phyloP scores from a whole-genome alignment of 2,113 vertebrate genomes.

The Dipodomys ordii region DNA sequence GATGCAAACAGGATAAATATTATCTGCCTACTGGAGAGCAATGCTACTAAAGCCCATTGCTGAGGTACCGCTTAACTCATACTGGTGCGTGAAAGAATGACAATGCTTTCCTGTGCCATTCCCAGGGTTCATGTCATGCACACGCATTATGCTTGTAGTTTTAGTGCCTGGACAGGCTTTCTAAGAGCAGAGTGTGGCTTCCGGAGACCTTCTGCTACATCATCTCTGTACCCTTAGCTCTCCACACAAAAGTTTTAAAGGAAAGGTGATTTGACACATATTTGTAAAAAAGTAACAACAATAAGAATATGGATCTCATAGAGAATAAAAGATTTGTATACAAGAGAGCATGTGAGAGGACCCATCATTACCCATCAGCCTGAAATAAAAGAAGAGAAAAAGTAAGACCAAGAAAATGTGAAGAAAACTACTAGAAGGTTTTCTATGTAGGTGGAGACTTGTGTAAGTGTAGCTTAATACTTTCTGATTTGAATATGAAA shows the following conservation, averaged over 20 bases:
- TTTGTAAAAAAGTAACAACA: not conserved
- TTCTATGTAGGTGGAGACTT: not conserved
- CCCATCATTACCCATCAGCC: not conserved
- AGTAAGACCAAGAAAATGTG: not conserved
- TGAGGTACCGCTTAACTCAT: fast-evolving
- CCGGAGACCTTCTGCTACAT: not conserved
- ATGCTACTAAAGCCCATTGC: not conserved
- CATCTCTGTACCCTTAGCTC: not conserved
- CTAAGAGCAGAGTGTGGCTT: not conserved
- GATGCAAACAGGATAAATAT: not conserved
- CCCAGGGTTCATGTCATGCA: not conserved
- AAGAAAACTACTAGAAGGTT: not conserved
- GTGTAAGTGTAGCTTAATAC: not conserved
- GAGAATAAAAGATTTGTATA: not conserved
- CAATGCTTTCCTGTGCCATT: not conserved
- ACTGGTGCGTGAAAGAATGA: not conserved
- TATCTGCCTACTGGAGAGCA: fast-evolving
- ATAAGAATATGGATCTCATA: too few species aligned
- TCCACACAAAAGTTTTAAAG: not conserved
- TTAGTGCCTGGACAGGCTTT: not conserved
- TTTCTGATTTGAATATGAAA: too few species aligned
- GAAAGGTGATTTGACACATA: not conserved
- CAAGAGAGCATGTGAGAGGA: not conserved
- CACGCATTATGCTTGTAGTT: not conserved
- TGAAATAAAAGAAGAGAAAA: not conserved